These are phyloP conservation scores for Epistrophella euchroma DNA, from an alignment of 2,888 invertebrate species.

Conservation along the genomic window DNA sequence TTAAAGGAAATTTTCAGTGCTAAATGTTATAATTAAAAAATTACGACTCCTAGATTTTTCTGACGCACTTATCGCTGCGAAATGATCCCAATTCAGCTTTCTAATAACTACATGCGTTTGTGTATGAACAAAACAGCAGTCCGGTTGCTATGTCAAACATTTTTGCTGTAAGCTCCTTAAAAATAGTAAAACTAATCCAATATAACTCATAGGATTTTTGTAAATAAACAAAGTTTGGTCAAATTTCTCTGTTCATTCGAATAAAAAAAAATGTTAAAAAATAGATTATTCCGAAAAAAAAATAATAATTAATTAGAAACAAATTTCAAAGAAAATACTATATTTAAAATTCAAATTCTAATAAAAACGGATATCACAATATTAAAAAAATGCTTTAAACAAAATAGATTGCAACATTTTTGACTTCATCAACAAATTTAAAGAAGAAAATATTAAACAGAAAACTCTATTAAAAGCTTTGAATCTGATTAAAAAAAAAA, in stretches of 20 bases:
- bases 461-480: slow-evolving; percentile 22
- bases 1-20: not conserved
- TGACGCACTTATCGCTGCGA: not conserved
- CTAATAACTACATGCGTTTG: not conserved
- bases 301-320: slow-evolving; percentile 19
- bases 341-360: slow-evolving; percentile 41
- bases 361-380: slow-evolving; percentile 38
- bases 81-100: not conserved
- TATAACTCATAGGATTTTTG: slow-evolving; percentile 45
- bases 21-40: not conserved
- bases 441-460: slow-evolving; percentile 24
- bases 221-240: slow-evolving; percentile 58
- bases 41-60: not conserved
- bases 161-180: not conserved
- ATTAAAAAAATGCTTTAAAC: slow-evolving; percentile 47
- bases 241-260: slow-evolving; percentile 48
- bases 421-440: slow-evolving; percentile 28
- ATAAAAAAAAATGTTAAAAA: slow-evolving; percentile 34
- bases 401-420: slow-evolving; percentile 39
- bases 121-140: not conserved
- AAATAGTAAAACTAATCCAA: not conserved
- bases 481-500: slow-evolving; percentile 10
- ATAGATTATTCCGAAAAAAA: slow-evolving; percentile 54
- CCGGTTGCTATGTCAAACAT: not conserved
- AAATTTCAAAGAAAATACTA: slow-evolving; percentile 23